Evolutionary conservation across 2,888 invertebrate genomes (phyloP), one percentile per base, ranked within the genome.

Genomic region (Branchipolynoe longqiensis): DNA sequence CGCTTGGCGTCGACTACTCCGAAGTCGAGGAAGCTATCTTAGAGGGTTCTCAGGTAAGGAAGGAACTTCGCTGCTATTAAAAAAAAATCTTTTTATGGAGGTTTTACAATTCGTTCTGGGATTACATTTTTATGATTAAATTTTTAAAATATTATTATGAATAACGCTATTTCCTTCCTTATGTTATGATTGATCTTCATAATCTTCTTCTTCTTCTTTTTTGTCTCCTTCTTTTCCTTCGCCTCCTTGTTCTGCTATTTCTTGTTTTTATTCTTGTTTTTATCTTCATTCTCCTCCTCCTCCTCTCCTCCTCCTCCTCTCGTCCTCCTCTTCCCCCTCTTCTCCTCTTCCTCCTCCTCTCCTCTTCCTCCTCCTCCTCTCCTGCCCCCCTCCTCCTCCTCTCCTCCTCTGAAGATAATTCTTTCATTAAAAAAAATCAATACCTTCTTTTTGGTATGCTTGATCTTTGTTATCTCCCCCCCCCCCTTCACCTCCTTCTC

Each of bases 11-110:
- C 85, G 93, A 93, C 74, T 90, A 89, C 81, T 88, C 90, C 31
- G 94, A 94, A 86, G 93, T 93, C 69, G 93, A 94, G 86, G 94
- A 94, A 89, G 91, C 91, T 83, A 91, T 93, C 59, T 88, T 94
- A 86, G 94, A 94, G 87, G 93, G 93, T 28, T 90, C 87, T 31
- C 93, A 94, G 92, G 93, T 93, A 85, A 69, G 22, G 14, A 40
- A 78, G 25, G 40, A 22, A n/a, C 48, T 38, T 14, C 36, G 22
- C n/a, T 78, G 78, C 14, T 38, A 25, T 78, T 6, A 40, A 36
- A 64, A 28, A 83, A n/a, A 56, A 48, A 58, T 58, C 38, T n/a
- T 28, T n/a, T 14, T n/a, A 25, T 8, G n/a, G 31, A n/a, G 33
- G 36, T 73, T 31, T 14, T 31, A 31, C 28, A n/a, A 64, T 64